phyloP scores from a whole-genome alignment of 2,888 invertebrate species.

The Megalurothrips usitatus region DNA sequence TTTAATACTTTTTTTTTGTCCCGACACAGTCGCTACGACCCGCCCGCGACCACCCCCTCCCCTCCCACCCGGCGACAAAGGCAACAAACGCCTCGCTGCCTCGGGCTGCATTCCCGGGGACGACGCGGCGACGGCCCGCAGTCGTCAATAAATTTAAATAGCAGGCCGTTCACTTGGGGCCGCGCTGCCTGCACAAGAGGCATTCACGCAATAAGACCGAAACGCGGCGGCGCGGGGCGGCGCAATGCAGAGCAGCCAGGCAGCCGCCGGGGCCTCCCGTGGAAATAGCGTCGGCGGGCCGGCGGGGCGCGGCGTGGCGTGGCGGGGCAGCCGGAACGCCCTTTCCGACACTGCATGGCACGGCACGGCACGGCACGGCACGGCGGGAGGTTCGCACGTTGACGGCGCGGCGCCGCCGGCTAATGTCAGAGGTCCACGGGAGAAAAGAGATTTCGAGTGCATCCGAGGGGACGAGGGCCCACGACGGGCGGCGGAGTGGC shows the following conservation, averaged over 20 bases:
- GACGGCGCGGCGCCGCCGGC: too few species aligned
- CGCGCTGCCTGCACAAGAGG: not conserved
- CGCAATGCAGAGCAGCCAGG: not conserved
- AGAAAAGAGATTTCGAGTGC: too few species aligned
- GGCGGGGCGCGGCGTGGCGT: too few species aligned
- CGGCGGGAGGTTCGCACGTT: too few species aligned
- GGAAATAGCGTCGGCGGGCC: too few species aligned
- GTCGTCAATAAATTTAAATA: slow-evolving; percentile 11
- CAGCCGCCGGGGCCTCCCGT: not conserved
- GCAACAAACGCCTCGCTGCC: not conserved
- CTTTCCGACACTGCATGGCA: too few species aligned
- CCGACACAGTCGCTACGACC: too few species aligned
- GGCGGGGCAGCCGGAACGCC: too few species aligned
- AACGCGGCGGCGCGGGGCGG: not conserved
- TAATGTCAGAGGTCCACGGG: too few species aligned
- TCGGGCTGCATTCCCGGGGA: not conserved
- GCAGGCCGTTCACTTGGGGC: not conserved
- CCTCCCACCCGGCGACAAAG: not conserved
- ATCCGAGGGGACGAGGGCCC: too few species aligned
- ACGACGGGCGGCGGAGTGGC: too few species aligned
- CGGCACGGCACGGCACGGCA: too few species aligned
- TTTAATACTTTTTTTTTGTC: not conserved
- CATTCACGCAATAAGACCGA: not conserved
- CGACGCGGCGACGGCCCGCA: not conserved
- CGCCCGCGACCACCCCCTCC: not conserved